Conservation (phyloP, 2,888 invertebrate species). For the Drosophila formosana region DNA sequence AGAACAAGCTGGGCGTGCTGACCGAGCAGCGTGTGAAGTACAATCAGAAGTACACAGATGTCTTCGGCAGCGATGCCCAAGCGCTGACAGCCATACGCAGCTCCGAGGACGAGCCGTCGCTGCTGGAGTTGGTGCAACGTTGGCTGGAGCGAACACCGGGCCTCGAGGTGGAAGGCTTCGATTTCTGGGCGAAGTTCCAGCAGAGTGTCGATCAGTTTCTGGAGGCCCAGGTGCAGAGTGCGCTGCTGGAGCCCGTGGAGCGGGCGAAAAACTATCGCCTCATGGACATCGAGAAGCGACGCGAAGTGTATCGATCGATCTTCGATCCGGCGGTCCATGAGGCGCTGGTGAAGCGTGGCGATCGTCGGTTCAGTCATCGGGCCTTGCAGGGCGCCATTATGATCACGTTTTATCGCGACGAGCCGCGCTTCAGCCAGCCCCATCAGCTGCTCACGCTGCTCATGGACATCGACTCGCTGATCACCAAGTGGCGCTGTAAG, state of each 20-base stretch:
- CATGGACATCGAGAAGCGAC: constrained; percentile 91
- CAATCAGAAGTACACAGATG: constrained; percentile 95
- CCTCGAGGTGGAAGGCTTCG: constrained; percentile 92
- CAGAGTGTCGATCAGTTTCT: constrained; percentile 90
- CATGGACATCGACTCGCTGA: constrained; percentile 99
- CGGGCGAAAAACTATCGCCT: constrained; percentile 88
- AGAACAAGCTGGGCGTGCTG: constrained; percentile 95
- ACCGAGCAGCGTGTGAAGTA: constrained; percentile 96
- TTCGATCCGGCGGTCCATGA: constrained; percentile 94
- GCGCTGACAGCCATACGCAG: constrained; percentile 87
- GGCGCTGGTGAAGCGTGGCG: constrained; percentile 92
- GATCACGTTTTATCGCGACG: constrained; percentile 98
- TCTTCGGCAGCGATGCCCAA: constrained; percentile 91
- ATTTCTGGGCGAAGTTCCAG: constrained; percentile 97
- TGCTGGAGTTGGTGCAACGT: constrained; percentile 93
- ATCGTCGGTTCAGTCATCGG: constrained; percentile 91
- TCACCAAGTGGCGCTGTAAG: constrained; percentile 99
- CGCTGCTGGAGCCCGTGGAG: constrained; percentile 88
- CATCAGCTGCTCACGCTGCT: constrained; percentile 97
- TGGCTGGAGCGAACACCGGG: constrained; percentile 99
- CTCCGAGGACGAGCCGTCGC: constrained; percentile 94
- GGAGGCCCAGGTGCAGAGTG: constrained; percentile 87
- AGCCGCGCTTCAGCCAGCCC: constrained; percentile 98
- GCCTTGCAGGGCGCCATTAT: constrained; percentile 99
- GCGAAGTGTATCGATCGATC: constrained; percentile 95